Evolutionary conservation across 2,797 vertebrate species (phyloP).

Genomic region (Enteromius afrohamiltoni): DNA sequence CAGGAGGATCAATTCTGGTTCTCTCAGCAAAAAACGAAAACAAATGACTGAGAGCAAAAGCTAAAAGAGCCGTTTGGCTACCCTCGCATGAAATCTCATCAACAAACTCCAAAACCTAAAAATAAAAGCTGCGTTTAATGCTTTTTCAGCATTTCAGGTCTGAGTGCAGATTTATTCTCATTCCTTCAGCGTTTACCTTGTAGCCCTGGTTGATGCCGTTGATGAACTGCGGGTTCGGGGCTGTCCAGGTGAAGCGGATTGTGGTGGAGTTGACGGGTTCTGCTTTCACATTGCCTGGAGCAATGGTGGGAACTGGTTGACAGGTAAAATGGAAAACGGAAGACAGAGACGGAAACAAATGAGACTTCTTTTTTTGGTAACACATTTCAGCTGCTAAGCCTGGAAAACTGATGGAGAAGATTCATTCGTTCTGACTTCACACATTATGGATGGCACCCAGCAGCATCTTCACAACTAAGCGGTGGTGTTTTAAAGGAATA

Average conservation of each 20-base stretch:
- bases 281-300: conserved; percentile 88
- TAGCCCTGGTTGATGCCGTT: conserved; percentile 99
- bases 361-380: conserved; percentile 28
- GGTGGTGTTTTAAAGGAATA: neutral
- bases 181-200: conserved; percentile 81
- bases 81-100: neutral
- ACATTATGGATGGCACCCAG: conserved; percentile 27
- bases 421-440: neutral
- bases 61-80: neutral
- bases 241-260: conserved; percentile 94
- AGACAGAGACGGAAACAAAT: conserved; percentile 24
- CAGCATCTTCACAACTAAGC: conserved; percentile 36
- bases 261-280: conserved; percentile 94
- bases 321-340: conserved; percentile 41
- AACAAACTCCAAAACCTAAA: neutral
- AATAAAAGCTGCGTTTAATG: neutral
- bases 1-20: conserved; percentile 8
- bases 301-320: conserved; percentile 89
- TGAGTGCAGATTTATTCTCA: conserved; percentile 18
- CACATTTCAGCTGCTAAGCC: neutral
- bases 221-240: conserved; percentile 97
- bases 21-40: neutral
- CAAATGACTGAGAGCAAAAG: neutral
- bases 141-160: conserved; percentile 12
- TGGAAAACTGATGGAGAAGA: neutral